Evolutionary conservation across 2,888 invertebrate genomes (phyloP), one percentile per base, ranked within the genome.

Genomic region (Tenthredo scrophulariae): DNA sequence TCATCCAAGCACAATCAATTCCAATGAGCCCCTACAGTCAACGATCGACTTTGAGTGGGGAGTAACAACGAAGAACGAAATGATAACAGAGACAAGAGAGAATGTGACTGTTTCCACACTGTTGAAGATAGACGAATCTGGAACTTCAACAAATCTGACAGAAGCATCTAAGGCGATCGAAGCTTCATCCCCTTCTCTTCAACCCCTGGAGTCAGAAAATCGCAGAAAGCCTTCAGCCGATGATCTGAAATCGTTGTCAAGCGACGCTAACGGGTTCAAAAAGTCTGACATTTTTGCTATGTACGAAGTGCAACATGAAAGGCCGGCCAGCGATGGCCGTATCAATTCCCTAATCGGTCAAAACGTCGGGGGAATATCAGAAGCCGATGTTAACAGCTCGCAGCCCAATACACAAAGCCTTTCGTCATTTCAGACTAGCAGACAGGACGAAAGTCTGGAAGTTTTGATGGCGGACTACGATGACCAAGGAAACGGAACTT

Each of bases 291-390:
- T 75, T 29, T 75, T 75, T 5, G 46, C 75, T 26, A 29, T 26
- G 22, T 54, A 54, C 77, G 50, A 77, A 77, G 77, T 77, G 40
- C 74, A 74, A 9, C 72, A 46, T 22, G 74, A 40, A 3, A 67
- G 1, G 6, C 33, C 15, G 6, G 67, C 29, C 18, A 3, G 13
- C 18, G 15, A 33, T 9, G 1, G 7, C 33, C 6, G 18, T 67
- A 26, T 62, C 7, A 29, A 62, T 26, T 62, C 62, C 1, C 26
- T 29, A 2, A 13, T 26, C 22, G 62, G 13, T 62, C 2, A 10
- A 13, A 62, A 62, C 62, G 26, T 26, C 26, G 1, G 29, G 13
- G 18, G 26, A 67, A 33, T 67, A 15, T 67, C 67, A 1, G 15
- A 33, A 33, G 1, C 15, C 18, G 67, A 33, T 18, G 2, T 67